Conservation (phyloP, 2,113 vertebrate species). For the Malaclemys terrapin region DNA sequence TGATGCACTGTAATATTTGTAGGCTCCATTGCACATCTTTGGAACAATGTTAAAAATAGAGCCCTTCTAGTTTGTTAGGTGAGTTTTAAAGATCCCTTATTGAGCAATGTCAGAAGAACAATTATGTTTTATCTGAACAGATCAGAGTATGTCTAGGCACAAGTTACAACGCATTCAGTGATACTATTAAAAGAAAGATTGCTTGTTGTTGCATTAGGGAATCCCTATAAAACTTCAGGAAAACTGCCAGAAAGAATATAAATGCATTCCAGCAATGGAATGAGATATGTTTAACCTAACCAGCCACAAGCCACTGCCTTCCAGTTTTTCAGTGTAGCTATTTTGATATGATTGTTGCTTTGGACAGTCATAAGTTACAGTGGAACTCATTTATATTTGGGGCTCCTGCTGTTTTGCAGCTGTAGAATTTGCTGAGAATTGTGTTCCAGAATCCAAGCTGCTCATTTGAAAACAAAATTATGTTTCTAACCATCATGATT, state of each 20-base stretch:
- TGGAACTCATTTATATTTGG: neutral
- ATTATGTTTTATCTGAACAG: slow-evolving; percentile 76
- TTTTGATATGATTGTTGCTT: slow-evolving; percentile 36
- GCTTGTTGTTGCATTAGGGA: slow-evolving; percentile 69
- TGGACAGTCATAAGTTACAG: slow-evolving; percentile 23
- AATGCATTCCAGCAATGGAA: slow-evolving; percentile 53
- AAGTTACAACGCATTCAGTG: slow-evolving; percentile 55
- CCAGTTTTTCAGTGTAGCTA: slow-evolving; percentile 40
- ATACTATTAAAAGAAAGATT: slow-evolving; percentile 67
- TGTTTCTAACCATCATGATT: neutral
- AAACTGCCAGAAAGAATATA: slow-evolving; percentile 65
- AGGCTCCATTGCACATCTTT: neutral
- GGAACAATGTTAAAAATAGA: slow-evolving; percentile 51
- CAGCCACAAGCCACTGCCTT: slow-evolving; percentile 47
- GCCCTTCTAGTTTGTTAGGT: neutral
- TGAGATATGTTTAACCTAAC: slow-evolving; percentile 60
- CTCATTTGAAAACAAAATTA: neutral
- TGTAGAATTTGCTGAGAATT: neutral
- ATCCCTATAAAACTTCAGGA: slow-evolving; percentile 71
- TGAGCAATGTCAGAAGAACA: slow-evolving; percentile 61
- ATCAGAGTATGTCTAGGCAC: slow-evolving; percentile 60
- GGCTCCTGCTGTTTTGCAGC: neutral
- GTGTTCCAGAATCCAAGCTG: neutral
- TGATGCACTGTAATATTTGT: neutral
- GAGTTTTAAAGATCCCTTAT: slow-evolving; percentile 51